Evolutionary conservation across 2,797 vertebrate genomes (phyloP), one percentile per base, ranked within the genome.

Genomic region (Scolopax rusticola): DNA sequence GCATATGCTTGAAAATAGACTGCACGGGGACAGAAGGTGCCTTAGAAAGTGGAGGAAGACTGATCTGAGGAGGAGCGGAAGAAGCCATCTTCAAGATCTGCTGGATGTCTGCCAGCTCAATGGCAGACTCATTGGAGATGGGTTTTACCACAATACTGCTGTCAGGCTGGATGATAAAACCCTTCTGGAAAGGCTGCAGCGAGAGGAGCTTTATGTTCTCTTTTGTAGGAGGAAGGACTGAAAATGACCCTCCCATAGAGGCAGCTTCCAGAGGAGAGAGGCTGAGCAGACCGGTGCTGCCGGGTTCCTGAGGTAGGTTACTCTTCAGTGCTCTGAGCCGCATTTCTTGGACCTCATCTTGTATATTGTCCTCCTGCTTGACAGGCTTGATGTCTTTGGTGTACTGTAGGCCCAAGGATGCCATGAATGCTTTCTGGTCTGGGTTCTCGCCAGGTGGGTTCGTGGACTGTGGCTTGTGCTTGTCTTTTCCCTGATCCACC

Each of bases 31-130:
- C 97, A 96, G 97, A 98, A 57, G 97, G 97, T 89, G 98, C 98
- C 98, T 99, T 98, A 91, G 98, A 97, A 81, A 98, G 98, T 2
- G 98, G 97, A 0, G 99, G 99, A 95, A 99, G 98, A 97, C 98
- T 98, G 96, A 99, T 98, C 33, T 99, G 99, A 68, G 98, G 98
- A 15, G 99, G 98, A 3, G 98, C 98, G 0, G 99, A 98, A 11
- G 99, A 96, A 15, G 99, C 98, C 98, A 99, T 99, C 93, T 99
- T 99, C 90, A 99, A 98, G 95, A 99, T 99, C 98, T 99, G 99
- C 97, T 99, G 99, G 96, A 99, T 99, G 96, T 99, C 99, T 0
- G 99, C 99, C 90, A 99, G 97, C 96, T 99, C 99, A 32, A 98
- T 93, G 41, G 98, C 98, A 3, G 98, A 95, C 96, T 98, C 98